These are phyloP conservation scores for Eptatretus burgeri DNA, from an alignment of 2,113 vertebrate genomes.

Conservation along the genomic window DNA sequence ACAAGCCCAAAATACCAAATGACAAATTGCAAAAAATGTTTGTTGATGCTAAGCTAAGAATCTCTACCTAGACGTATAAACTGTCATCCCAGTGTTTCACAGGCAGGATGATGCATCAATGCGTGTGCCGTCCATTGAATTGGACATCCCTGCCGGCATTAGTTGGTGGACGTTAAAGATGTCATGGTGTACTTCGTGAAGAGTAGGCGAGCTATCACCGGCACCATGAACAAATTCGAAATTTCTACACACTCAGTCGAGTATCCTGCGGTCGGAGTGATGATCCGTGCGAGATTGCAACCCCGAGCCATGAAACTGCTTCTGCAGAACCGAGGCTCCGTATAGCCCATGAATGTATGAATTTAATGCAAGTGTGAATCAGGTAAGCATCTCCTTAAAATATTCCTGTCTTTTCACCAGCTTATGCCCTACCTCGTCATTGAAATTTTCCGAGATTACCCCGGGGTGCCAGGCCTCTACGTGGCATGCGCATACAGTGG, in stretches of 20 bases:
- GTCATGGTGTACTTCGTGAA: neutral
- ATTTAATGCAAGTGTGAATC: neutral
- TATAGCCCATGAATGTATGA: neutral
- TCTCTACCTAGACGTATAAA: neutral
- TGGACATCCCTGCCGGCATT: too few species aligned
- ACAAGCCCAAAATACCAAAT: too few species aligned
- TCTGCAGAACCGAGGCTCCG: neutral
- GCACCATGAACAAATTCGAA: too few species aligned
- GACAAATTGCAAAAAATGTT: too few species aligned
- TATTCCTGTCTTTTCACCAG: conserved; percentile 13
- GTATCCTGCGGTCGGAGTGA: neutral
- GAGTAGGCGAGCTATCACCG: neutral
- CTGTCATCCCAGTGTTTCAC: too few species aligned
- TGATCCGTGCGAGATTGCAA: neutral
- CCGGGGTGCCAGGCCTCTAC: conserved; percentile 34
- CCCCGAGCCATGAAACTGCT: neutral
- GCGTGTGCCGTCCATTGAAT: too few species aligned
- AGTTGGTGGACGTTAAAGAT: too few species aligned
- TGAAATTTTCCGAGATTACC: conserved; percentile 23
- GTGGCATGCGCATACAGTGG: conserved; percentile 34
- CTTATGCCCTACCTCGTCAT: conserved; percentile 33
- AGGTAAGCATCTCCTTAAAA: neutral
- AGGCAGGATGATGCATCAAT: too few species aligned
- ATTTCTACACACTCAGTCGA: too few species aligned
- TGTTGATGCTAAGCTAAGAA: too few species aligned